A percentile compares a stretch with the other conserved stretches of the same genome.
phyloP scores from a whole-genome alignment of 2,113 vertebrate genomes.

The Spilogale gracilis region DNA sequence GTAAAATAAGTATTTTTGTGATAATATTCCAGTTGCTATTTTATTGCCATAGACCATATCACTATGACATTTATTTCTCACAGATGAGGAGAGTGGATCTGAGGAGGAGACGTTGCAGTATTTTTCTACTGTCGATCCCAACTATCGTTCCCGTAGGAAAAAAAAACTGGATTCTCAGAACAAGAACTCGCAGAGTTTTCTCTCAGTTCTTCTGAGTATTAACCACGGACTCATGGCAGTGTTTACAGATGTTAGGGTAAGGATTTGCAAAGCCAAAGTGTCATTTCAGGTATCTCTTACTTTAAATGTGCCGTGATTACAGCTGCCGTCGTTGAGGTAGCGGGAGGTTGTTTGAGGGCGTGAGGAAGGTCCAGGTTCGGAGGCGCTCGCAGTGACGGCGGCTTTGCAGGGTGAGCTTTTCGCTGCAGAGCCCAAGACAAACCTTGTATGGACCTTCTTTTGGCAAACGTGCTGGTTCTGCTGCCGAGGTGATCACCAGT shows the following conservation, averaged over 20 bases:
- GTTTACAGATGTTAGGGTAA: conserved; percentile 95
- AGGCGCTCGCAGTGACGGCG: rapidly evolving
- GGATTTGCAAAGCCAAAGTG: background rate
- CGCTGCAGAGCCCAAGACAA: background rate
- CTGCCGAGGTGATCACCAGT: background rate
- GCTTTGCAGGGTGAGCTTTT: background rate
- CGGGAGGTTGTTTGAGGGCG: no score
- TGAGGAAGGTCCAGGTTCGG: background rate
- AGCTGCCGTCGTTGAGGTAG: background rate
- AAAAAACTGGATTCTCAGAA: conserved; percentile 93
- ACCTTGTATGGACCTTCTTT: background rate
- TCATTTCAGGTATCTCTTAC: background rate
- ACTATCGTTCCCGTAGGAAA: conserved; percentile 93
- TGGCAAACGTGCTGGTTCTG: background rate
- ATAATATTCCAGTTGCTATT: background rate
- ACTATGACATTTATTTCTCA: conserved; percentile 61
- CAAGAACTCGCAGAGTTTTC: conserved; percentile 95
- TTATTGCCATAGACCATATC: background rate
- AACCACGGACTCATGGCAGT: conserved; percentile 95
- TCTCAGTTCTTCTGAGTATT: conserved; percentile 94
- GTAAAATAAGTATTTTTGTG: background rate
- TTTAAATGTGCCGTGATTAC: rapidly evolving
- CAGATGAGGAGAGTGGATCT: conserved; percentile 98
- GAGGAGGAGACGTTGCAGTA: conserved; percentile 96
- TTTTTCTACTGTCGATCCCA: conserved; percentile 92